Percentiles rank a stretch among this genome's conserved stretches.
These are phyloP conservation scores for Pecten maximus DNA, from an alignment of 2,888 invertebrate genomes.

Conservation along the genomic window DNA sequence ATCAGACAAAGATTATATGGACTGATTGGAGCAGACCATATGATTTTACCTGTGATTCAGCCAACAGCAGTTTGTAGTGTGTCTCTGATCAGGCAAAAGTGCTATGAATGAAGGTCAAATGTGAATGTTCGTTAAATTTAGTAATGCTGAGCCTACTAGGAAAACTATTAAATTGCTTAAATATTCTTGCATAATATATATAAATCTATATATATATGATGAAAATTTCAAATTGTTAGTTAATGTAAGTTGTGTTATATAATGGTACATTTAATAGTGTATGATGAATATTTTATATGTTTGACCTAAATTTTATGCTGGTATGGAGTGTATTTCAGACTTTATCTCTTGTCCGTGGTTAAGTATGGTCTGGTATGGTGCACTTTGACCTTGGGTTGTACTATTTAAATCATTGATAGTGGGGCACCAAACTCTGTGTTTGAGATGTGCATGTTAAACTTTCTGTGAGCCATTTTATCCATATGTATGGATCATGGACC, in stretches of 20 bases:
- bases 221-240: conserved; percentile 19
- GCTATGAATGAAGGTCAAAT: background rate
- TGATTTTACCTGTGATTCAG: background rate
- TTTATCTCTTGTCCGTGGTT: background rate
- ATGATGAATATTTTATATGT: background rate
- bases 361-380: no score
- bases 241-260: conserved; percentile 27
- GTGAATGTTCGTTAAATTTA: conserved; percentile 2
- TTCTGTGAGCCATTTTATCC: background rate
- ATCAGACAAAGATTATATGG: no score
- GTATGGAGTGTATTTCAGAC: background rate
- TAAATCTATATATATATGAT: conserved; percentile 23
- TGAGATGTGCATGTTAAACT: background rate
- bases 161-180: background rate
- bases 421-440: background rate
- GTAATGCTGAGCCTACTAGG: conserved; percentile 24
- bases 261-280: background rate
- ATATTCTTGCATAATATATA: conserved; percentile 33
- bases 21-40: no score
- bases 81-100: background rate
- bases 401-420: background rate
- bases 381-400: background rate
- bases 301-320: background rate
- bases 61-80: background rate
- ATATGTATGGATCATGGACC: background rate